Conservation (phyloP, 1,140 invertebrate genomes). For the Muscidifurax raptorellus region DNA sequence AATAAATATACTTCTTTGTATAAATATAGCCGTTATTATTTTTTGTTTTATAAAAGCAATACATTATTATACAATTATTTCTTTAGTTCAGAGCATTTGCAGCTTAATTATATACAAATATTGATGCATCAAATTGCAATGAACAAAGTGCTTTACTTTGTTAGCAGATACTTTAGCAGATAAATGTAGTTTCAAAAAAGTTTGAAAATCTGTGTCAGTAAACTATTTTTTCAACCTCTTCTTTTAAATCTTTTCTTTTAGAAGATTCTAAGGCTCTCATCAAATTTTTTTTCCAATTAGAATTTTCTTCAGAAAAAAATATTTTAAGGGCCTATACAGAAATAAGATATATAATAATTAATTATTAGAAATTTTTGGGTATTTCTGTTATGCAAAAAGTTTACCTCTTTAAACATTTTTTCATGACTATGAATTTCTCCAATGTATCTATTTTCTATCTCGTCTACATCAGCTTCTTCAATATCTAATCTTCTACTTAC, state of each 20-base stretch:
- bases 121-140: not conserved
- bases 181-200: not conserved
- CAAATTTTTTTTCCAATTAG: constrained; percentile 63
- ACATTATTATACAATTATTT: not conserved
- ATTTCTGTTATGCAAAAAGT: constrained; percentile 34
- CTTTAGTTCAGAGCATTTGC: not conserved
- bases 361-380: not conserved
- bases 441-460: constrained; percentile 65
- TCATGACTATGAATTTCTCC: constrained; percentile 26
- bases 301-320: constrained; percentile 56
- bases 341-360: too few relatives aligned
- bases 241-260: constrained; percentile 65
- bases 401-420: constrained; percentile 42
- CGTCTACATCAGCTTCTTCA: constrained; percentile 75
- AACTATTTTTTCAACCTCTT: constrained; percentile 61
- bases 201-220: constrained; percentile 34
- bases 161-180: too few relatives aligned
- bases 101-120: constrained; percentile 15
- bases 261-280: constrained; percentile 63
- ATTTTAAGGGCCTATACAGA: constrained; percentile 62
- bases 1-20: constrained; percentile 49
- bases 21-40: constrained; percentile 35
- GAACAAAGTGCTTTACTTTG: too few relatives aligned
- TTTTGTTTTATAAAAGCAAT: constrained; percentile 6
- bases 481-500: constrained; percentile 75